Base-by-base conservation (phyloP, 2,113 vertebrate species). In the Neogale vison region DNA sequence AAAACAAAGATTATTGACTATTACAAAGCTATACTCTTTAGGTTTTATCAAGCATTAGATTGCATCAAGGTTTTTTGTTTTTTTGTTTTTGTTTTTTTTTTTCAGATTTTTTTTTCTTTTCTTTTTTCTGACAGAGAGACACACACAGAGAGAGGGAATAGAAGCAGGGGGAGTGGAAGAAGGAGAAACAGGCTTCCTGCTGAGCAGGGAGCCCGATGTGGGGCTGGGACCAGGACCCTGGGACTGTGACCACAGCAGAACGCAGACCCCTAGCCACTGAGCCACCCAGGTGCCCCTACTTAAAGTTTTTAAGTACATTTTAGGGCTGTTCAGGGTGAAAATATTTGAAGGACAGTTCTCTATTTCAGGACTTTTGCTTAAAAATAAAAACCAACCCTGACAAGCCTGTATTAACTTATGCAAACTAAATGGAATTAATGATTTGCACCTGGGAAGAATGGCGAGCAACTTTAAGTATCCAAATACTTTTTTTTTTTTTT, bases 301-400 rank as follows among this genome's bases (percentile, higher is more conserved):
- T 97, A 12, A 91, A 47, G 18, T 95, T 74, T 47, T 88, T 91
- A 55, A 89, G 61, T 97, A 31, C 21, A 36, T 97, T 89, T 74
- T 96, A 81, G 71, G n/a, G 6, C 74, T 85, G 57, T 90, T 95
- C 17, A 93, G 88, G 29, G 87, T 71, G 39, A 52, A 59, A 77
- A 63, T 42, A 42, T 90, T 74, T 21, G 34, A 47, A 94, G 93
- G 39, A 86, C 63, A 72, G 23, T 80, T 71, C 63, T 86, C 76
- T 15, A 52, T 83, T 92, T 94, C 34, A 84, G 80, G 47, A 55
- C 39, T 94, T 34, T 6, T 4, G 11, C 34, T 91, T 67, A 21
- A 57, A 84, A 80, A 83, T 4, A 67, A 45, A 17, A 84, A 50
- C 23, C 42, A 29, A 55, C 52, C 10, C 65, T 67, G n/a, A 36